Percentiles rank a stretch among this genome's conserved stretches.
Conservation (phyloP, 2,113 vertebrate species). For the Tinamus guttatus region DNA sequence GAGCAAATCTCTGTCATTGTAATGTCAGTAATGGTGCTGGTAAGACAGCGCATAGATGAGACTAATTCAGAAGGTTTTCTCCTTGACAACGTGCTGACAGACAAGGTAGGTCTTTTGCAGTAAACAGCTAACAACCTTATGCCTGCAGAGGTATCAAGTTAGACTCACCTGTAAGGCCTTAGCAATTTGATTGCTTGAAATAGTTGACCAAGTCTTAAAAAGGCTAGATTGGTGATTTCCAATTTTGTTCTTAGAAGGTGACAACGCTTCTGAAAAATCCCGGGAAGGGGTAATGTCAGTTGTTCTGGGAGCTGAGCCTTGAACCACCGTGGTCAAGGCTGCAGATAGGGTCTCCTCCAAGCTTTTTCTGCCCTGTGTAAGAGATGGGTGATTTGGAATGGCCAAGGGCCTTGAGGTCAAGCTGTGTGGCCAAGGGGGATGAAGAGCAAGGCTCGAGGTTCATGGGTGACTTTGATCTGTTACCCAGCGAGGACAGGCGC, state of each 20-base stretch:
- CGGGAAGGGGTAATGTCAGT: background rate
- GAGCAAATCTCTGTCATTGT: background rate
- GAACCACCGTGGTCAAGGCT: accelerated
- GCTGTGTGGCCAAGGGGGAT: background rate
- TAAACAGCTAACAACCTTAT: background rate
- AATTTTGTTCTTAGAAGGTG: background rate
- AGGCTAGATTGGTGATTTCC: background rate
- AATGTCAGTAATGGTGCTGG: background rate
- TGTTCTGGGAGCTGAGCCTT: background rate
- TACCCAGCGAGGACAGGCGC: background rate
- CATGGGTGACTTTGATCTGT: background rate
- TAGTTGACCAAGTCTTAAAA: background rate
- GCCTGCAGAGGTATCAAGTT: background rate
- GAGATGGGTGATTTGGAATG: background rate
- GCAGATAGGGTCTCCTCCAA: background rate
- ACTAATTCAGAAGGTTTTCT: background rate
- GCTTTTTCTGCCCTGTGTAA: background rate
- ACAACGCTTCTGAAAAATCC: background rate
- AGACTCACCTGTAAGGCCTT: background rate
- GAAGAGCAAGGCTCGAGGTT: background rate
- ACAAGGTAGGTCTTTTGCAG: background rate
- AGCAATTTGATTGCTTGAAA: background rate
- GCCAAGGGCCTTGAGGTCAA: background rate
- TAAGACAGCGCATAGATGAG: background rate
- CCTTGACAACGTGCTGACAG: background rate